phyloP scores from a whole-genome alignment of 2,797 vertebrate genomes.

The Intellagama lesueurii region DNA sequence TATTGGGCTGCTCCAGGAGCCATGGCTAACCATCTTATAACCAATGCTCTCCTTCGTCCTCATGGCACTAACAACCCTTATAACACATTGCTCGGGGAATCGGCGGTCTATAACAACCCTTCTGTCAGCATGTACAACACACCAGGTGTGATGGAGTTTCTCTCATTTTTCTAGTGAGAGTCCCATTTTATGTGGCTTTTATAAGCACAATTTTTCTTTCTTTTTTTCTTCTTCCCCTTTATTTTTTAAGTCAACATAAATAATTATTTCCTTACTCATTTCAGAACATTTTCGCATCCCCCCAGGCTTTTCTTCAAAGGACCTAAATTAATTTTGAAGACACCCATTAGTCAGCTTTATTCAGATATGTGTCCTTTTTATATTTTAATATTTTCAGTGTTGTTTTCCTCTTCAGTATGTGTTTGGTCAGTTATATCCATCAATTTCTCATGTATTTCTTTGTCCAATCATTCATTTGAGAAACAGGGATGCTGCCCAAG shows the following conservation, averaged over 20 bases:
- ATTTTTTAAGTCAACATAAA: conserved; percentile 68
- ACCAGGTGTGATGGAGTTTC: conserved; percentile 98
- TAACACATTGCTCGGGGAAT: conserved; percentile 99
- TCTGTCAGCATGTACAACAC: conserved; percentile 99
- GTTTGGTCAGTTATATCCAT: conserved; percentile 63
- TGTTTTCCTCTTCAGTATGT: conserved; percentile 63
- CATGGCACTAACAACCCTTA: conserved; percentile 99
- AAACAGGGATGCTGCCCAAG: conserved; percentile 70
- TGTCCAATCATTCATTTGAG: conserved; percentile 75
- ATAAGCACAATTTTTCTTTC: conserved; percentile 71
- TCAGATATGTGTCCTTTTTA: conserved; percentile 59
- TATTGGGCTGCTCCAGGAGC: conserved; percentile 97
- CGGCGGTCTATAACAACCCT: conserved; percentile 99
- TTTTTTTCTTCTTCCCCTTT: not conserved
- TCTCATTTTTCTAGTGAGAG: conserved; percentile 84
- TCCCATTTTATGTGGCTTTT: conserved; percentile 81
- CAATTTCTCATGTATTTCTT: conserved; percentile 56
- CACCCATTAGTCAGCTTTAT: conserved; percentile 54
- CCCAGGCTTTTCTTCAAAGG: conserved; percentile 72
- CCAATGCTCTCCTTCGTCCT: conserved; percentile 99
- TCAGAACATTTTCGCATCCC: conserved; percentile 74
- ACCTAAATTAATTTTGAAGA: conserved; percentile 67
- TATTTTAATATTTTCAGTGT: conserved; percentile 54
- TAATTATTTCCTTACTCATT: conserved; percentile 59
- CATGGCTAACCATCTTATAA: conserved; percentile 99